These are phyloP conservation scores for Eretmochelys imbricata DNA, from an alignment of 2,113 vertebrate species.

Conservation along the genomic window DNA sequence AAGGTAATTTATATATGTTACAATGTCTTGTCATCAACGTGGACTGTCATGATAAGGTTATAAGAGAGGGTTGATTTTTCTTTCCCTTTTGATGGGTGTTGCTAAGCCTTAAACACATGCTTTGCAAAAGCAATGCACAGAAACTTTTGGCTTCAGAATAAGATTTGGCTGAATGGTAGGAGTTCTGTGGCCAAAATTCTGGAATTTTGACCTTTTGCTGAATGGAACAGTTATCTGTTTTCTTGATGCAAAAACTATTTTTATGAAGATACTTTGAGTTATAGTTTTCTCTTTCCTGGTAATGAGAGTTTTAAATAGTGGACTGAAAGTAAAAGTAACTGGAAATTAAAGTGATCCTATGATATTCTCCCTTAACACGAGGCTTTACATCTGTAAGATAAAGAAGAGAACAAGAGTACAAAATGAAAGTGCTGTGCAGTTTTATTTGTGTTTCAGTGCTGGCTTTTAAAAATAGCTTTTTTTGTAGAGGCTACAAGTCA, in stretches of 20 bases:
- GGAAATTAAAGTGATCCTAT: constrained; percentile 43
- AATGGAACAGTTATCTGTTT: constrained; percentile 66
- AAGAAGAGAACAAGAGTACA: constrained; percentile 27
- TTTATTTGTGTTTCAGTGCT: constrained; percentile 61
- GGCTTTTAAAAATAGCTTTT: constrained; percentile 70
- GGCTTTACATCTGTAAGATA: constrained; percentile 1
- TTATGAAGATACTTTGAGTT: constrained; percentile 62
- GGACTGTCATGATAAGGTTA: constrained; percentile 23
- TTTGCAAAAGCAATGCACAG: constrained; percentile 38
- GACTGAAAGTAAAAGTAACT: not conserved
- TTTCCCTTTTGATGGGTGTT: constrained; percentile 38
- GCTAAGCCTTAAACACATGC: not conserved
- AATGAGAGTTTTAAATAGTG: constrained; percentile 58
- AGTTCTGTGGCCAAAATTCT: constrained; percentile 71
- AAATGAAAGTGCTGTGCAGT: constrained; percentile 56
- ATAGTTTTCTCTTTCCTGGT: constrained; percentile 32
- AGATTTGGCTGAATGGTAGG: constrained; percentile 47
- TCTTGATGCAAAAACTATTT: constrained; percentile 64
- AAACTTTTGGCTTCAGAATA: constrained; percentile 55
- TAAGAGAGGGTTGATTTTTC: constrained; percentile 57
- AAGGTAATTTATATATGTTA: constrained; percentile 5
- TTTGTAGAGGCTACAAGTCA: constrained; percentile 64
- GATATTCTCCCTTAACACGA: constrained; percentile 52
- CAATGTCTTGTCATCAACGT: not conserved
- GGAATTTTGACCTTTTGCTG: constrained; percentile 67